A percentile compares a stretch with the other conserved stretches of the same genome.
These are phyloP conservation scores for Acromyrmex charruanus DNA, from an alignment of 1,140 invertebrate species.

Conservation along the genomic window DNA sequence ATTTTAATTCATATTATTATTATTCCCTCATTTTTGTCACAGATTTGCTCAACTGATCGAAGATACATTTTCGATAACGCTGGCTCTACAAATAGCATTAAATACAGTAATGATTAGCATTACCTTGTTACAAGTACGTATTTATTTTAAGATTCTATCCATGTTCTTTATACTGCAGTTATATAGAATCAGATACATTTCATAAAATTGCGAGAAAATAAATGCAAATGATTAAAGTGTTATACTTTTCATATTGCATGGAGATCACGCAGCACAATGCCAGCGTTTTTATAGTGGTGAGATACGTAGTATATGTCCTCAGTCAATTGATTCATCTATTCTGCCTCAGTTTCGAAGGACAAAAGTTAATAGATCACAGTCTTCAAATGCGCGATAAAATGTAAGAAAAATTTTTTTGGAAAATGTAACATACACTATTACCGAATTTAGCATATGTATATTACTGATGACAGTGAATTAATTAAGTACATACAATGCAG, in stretches of 20 bases:
- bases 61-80: constrained; percentile 19
- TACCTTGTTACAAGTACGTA: constrained; percentile 41
- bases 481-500: constrained; percentile 1
- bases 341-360: constrained; percentile 65
- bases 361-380: constrained; percentile 72
- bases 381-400: constrained; percentile 32
- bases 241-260: not conserved
- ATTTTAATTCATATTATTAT: not conserved
- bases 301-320: constrained; percentile 38
- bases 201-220: not conserved
- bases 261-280: constrained; percentile 6
- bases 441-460: not conserved
- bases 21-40: not conserved
- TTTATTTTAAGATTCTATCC: not conserved
- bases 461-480: not conserved
- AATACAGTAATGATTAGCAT: constrained; percentile 40
- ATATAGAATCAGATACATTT: not conserved
- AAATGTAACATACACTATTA: not conserved
- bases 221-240: not conserved
- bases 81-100: constrained; percentile 20
- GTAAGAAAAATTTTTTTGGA: constrained; percentile 40
- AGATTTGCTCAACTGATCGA: constrained; percentile 51
- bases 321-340: constrained; percentile 67
- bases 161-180: not conserved
- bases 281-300: not conserved